Base-by-base conservation (phyloP, 2,113 vertebrate genomes). In the Hyperopisus bebe region DNA sequence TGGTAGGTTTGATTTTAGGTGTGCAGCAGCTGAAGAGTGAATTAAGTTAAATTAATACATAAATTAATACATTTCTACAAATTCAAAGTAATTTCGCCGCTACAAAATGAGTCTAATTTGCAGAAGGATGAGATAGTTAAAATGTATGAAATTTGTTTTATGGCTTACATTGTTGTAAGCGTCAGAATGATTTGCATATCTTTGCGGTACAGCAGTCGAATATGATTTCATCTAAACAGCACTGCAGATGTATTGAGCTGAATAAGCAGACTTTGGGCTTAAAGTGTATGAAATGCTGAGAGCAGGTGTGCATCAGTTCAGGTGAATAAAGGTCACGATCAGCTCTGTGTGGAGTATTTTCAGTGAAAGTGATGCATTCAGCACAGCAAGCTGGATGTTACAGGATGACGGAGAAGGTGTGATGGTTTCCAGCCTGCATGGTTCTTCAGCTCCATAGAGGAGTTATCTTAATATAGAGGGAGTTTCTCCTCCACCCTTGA, bases 11-110 rank as follows among this genome's bases (percentile, higher is more conserved):
- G 92, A 92, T 93, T 95, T 95, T 93, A 89, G 93, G 94, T 94
- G 94, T 92, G 89, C 91, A 66, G 84, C 42, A 48, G 91, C 87
- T 91, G 91, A 24, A 87, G 91, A 82, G 91, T 51, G 89, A 55
- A 93, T 35, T 82, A 8, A 82, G 90, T 90, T 92, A 90, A 93
- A 93, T 92, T 90, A 70, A 70, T 84, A 90, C 92, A 90, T 91
- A 94, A 94, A 94, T 96, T 96, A 95, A 94, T 92, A 95, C 94
- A 94, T 94, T 94, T 95, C 94, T 94, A 94, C 94, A 95, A 95
- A 95, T 94, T 95, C 94, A 95, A 94, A 94, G 92, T 93, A 92
- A 94, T 94, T 95, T 94, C 91, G 91, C 89, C 92, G 91, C 92
- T 91, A 91, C 91, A 92, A 93, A 94, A 92, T 92, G 91, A 95